A percentile compares a stretch with the other conserved stretches of the same genome.
Conservation (phyloP, 2,888 invertebrate genomes). For the Eurytoma californica region DNA sequence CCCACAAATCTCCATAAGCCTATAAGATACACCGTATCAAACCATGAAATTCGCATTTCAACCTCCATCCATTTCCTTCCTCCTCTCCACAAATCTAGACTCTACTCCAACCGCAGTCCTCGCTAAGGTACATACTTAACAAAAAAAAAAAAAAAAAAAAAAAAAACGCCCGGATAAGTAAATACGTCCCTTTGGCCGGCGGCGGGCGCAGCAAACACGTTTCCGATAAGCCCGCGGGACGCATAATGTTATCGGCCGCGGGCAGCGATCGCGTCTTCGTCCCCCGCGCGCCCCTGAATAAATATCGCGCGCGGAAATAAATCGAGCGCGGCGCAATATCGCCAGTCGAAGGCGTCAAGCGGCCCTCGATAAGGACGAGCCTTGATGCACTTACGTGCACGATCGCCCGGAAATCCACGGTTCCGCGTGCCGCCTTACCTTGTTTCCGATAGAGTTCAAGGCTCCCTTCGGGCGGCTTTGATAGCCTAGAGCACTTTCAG, state of each 20-base stretch:
- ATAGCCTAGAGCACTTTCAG: too few relatives aligned
- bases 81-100: too few relatives aligned
- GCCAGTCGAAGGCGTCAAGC: conserved; percentile 4
- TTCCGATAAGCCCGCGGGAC: conserved; percentile 27
- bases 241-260: conserved; percentile 19
- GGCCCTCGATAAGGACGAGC: conserved; percentile 27
- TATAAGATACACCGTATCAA: too few relatives aligned
- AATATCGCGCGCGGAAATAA: conserved; percentile 39
- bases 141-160: too few relatives aligned
- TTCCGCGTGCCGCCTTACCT: neutral
- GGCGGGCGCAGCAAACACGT: conserved; percentile 29
- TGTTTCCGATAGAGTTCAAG: too few relatives aligned
- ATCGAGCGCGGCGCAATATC: conserved; percentile 6
- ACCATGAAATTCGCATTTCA: too few relatives aligned
- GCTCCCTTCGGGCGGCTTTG: too few relatives aligned
- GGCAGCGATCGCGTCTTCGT: neutral
- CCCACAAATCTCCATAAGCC: too few relatives aligned
- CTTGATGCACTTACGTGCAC: conserved; percentile 3
- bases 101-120: too few relatives aligned
- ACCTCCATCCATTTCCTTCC: too few relatives aligned
- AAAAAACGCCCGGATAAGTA: too few relatives aligned
- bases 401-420: conserved; percentile 17
- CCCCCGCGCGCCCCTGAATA: conserved; percentile 11
- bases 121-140: too few relatives aligned
- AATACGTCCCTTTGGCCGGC: neutral